Evolutionary conservation across 1,140 invertebrate species (phyloP).

Genomic region (Vanessa atalanta): DNA sequence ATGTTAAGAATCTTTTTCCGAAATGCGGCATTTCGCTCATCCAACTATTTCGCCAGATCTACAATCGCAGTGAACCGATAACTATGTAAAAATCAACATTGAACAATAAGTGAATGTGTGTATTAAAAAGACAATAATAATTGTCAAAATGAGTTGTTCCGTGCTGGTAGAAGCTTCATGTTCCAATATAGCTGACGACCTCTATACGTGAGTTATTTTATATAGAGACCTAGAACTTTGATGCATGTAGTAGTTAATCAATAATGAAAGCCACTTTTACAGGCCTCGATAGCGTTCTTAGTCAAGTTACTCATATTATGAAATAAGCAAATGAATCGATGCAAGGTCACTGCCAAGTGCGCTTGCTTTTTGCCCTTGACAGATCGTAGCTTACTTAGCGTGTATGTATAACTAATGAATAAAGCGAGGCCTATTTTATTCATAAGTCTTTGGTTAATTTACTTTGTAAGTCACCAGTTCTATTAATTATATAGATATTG

Average conservation of each 20-base stretch:
- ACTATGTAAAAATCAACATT: background rate
- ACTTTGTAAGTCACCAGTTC: too few species aligned
- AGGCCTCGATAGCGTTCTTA: conserved; percentile 48
- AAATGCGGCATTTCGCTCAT: conserved; percentile 8
- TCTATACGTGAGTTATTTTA: conserved; percentile 62
- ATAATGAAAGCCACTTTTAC: background rate
- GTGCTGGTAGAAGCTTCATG: conserved; percentile 56
- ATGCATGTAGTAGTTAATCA: conserved; percentile 7
- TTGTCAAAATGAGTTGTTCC: conserved; percentile 46
- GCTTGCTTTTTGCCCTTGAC: conserved; percentile 12
- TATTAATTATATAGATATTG: background rate
- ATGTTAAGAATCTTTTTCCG: conserved; percentile 33
- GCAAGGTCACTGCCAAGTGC: conserved; percentile 37
- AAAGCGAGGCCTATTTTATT: background rate
- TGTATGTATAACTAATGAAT: background rate
- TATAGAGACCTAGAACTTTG: background rate
- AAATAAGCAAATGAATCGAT: conserved; percentile 16
- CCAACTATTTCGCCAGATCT: background rate
- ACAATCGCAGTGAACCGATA: conserved; percentile 4
- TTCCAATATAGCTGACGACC: conserved; percentile 56
- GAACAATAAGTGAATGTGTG: conserved; percentile 10
- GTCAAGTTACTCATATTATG: conserved; percentile 16
- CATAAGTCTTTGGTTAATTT: too few species aligned
- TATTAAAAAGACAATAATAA: conserved; percentile 40
- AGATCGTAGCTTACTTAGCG: background rate